Evolutionary conservation across 2,113 vertebrate genomes (phyloP).

Genomic region (Scomber colias): DNA sequence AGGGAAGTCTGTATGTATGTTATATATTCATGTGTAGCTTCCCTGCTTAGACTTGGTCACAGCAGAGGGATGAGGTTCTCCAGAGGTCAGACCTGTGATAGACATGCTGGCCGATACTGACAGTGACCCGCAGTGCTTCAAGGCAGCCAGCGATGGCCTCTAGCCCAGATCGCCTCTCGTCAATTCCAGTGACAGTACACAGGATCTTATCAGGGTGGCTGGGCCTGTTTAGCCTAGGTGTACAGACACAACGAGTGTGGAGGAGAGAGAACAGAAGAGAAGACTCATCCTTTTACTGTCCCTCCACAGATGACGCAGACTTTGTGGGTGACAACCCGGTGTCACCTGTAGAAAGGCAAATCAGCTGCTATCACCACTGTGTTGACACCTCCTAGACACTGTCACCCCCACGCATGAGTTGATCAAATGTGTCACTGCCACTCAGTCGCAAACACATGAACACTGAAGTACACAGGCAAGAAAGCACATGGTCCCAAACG

Average conservation of each 20-base stretch:
- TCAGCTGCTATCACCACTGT: slow-evolving; percentile 44
- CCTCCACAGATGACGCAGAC: slow-evolving; percentile 28
- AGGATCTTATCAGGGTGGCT: slow-evolving; percentile 38
- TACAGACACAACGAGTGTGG: not conserved
- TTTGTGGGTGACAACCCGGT: slow-evolving; percentile 41
- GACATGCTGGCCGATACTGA: slow-evolving; percentile 41
- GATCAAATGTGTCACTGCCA: slow-evolving; percentile 69
- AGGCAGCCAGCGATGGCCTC: slow-evolving; percentile 27
- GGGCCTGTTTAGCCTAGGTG: too few species aligned
- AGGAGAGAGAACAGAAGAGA: not conserved
- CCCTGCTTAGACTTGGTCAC: not conserved
- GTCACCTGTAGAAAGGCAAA: slow-evolving; percentile 63
- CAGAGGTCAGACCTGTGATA: slow-evolving; percentile 60
- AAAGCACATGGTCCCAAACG: not conserved
- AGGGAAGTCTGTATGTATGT: slow-evolving; percentile 12
- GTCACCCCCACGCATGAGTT: slow-evolving; percentile 40
- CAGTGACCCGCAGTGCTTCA: slow-evolving; percentile 33
- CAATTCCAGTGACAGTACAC: slow-evolving; percentile 59
- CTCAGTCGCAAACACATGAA: slow-evolving; percentile 10
- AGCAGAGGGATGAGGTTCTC: not conserved
- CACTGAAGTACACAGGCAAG: not conserved
- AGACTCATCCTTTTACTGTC: slow-evolving; percentile 22
- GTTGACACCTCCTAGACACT: slow-evolving; percentile 46
- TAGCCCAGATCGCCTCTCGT: slow-evolving; percentile 31
- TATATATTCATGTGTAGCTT: slow-evolving; percentile 8